Conservation (phyloP, 2,113 vertebrate genomes). For the Indicator maculatus region DNA sequence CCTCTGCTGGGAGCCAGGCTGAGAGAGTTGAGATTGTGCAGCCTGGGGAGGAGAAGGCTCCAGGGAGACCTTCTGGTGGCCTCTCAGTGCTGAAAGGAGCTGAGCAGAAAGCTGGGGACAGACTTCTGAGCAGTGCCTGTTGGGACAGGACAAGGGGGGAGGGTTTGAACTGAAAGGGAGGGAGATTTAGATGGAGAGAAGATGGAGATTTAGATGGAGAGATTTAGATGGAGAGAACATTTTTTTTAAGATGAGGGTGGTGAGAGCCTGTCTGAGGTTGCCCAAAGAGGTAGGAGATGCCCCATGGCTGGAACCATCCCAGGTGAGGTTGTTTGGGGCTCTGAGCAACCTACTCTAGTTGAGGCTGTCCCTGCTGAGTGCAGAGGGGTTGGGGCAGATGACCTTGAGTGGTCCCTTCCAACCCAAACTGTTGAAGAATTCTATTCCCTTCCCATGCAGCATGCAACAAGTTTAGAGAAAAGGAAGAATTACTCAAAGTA, state of each 20-base stretch:
- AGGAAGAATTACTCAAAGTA: fast-evolving
- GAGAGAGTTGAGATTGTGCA: background rate
- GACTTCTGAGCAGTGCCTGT: background rate
- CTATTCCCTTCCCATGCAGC: fast-evolving
- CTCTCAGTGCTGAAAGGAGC: background rate
- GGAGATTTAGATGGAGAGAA: too few relatives aligned
- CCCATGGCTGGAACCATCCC: background rate
- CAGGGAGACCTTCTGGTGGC: background rate
- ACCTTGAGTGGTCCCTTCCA: background rate
- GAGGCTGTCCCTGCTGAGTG: background rate
- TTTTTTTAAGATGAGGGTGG: background rate
- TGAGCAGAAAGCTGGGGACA: background rate
- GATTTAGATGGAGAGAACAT: too few relatives aligned
- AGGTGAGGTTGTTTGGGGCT: background rate
- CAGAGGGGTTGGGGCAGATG: background rate
- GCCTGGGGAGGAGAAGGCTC: background rate
- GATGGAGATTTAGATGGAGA: too few relatives aligned
- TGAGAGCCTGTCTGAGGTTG: background rate
- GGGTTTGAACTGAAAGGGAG: background rate
- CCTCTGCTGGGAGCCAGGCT: background rate
- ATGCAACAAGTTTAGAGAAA: fast-evolving
- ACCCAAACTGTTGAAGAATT: background rate
- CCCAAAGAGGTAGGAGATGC: background rate
- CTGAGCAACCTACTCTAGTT: background rate
- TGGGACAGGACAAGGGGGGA: background rate